Percentiles rank a stretch among this genome's conserved stretches.
These are phyloP conservation scores for Galbula dea DNA, from an alignment of 2,113 vertebrate species.

Conservation along the genomic window DNA sequence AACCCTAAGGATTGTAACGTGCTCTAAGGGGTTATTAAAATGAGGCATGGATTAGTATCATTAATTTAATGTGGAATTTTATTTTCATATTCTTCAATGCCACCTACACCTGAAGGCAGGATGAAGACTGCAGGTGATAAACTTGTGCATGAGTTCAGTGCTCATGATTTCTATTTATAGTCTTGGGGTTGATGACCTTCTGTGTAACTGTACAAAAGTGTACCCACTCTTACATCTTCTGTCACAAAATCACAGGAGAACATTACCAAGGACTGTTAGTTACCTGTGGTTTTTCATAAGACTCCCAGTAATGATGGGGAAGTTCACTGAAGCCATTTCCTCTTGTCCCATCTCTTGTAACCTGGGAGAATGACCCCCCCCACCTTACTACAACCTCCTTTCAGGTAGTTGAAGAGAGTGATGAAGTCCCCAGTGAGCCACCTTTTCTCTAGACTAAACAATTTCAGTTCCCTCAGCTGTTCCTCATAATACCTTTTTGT, in stretches of 20 bases:
- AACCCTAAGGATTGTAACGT: background rate
- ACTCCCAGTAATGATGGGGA: too few species aligned
- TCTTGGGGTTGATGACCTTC: background rate
- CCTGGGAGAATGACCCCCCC: too few species aligned
- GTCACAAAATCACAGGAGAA: too few species aligned
- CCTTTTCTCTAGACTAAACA: too few species aligned
- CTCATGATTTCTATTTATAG: background rate
- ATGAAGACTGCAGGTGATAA: background rate
- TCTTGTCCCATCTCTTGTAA: too few species aligned
- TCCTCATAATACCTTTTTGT: background rate
- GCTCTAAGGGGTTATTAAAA: background rate
- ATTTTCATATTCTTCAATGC: background rate
- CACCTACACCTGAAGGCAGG: background rate
- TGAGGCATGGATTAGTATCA: background rate
- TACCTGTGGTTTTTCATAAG: too few species aligned
- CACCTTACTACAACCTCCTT: too few species aligned
- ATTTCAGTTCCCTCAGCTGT: too few species aligned
- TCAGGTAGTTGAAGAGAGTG: too few species aligned
- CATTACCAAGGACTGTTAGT: too few species aligned
- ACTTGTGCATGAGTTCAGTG: background rate
- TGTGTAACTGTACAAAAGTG: background rate
- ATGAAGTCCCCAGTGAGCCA: too few species aligned
- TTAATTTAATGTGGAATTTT: background rate
- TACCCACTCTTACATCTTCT: background rate
- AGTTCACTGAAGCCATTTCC: too few species aligned